These are phyloP conservation scores for Aspidapion aeneum DNA, from an alignment of 2,888 invertebrate species.

Conservation along the genomic window DNA sequence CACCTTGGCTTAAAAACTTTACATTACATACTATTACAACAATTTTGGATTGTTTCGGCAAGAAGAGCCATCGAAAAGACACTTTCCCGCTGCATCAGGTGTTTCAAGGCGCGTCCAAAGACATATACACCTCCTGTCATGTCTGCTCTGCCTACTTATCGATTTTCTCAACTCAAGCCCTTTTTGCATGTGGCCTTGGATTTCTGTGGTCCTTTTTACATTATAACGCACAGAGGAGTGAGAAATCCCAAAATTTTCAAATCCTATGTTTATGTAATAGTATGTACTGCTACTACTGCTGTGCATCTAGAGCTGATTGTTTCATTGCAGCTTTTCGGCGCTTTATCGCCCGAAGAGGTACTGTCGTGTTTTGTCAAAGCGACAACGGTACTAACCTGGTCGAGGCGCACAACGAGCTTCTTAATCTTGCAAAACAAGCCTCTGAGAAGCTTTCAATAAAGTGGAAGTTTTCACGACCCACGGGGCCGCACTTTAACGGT, in stretches of 20 bases:
- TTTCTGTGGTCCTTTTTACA: slow-evolving; percentile 1
- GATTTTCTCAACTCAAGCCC: neutral
- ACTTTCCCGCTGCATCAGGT: neutral
- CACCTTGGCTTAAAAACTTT: slow-evolving; percentile 3
- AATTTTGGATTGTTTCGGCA: neutral
- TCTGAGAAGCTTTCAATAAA: neutral
- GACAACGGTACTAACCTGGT: slow-evolving; percentile 8
- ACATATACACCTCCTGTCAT: neutral
- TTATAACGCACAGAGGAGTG: neutral
- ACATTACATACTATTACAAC: neutral
- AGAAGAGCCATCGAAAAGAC: slow-evolving; percentile 1
- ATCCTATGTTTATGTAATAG: neutral
- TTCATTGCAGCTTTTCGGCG: slow-evolving; percentile 2
- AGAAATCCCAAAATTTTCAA: slow-evolving; percentile 2
- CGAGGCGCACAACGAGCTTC: neutral
- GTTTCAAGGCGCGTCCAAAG: slow-evolving; percentile 3
- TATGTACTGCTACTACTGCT: slow-evolving; percentile 1
- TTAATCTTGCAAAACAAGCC: slow-evolving; percentile 2
- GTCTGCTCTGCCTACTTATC: neutral
- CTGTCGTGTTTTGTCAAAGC: neutral
- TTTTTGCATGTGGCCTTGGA: slow-evolving; percentile 1
- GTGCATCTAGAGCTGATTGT: neutral
- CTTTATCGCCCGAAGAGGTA: slow-evolving; percentile 7
- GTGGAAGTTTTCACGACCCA: neutral
- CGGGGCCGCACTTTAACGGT: neutral